Conservation (phyloP, 2,113 vertebrate genomes). For the Struthidea cinerea region DNA sequence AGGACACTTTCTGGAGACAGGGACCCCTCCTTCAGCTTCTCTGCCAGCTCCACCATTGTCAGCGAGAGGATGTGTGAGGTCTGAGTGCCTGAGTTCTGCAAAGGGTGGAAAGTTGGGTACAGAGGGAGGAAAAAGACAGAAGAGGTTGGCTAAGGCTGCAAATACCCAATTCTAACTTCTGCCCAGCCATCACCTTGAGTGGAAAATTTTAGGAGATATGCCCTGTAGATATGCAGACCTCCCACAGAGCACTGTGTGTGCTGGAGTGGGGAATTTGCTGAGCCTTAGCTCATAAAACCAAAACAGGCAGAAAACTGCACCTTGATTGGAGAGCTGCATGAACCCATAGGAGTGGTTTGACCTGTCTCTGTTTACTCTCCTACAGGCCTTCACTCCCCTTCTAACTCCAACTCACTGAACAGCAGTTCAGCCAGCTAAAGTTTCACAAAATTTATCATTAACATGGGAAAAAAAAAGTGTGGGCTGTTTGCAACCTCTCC, state of each 20-base stretch:
- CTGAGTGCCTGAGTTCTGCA: constrained; percentile 57
- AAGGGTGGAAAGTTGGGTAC: neutral
- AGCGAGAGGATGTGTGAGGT: constrained; percentile 47
- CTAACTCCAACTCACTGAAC: neutral
- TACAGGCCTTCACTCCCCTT: neutral
- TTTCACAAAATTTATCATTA: constrained; percentile 3
- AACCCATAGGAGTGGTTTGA: neutral
- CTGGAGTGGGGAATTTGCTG: neutral
- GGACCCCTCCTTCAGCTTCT: constrained; percentile 63
- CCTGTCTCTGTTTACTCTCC: neutral
- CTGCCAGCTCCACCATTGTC: constrained; percentile 68
- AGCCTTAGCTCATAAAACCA: neutral
- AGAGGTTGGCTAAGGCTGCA: neutral
- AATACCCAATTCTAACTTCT: neutral
- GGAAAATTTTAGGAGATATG: neutral
- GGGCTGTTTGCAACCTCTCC: neutral
- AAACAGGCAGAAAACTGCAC: neutral
- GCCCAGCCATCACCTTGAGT: neutral
- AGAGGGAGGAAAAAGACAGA: neutral
- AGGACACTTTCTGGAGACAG: constrained; percentile 74
- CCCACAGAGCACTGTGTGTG: neutral
- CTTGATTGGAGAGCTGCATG: neutral
- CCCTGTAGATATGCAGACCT: neutral
- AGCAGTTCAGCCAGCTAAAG: neutral
- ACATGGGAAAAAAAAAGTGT: accelerated